Base-by-base conservation (phyloP, 64 coral and sea anemone species). In the Astreopora myriophthalma region DNA sequence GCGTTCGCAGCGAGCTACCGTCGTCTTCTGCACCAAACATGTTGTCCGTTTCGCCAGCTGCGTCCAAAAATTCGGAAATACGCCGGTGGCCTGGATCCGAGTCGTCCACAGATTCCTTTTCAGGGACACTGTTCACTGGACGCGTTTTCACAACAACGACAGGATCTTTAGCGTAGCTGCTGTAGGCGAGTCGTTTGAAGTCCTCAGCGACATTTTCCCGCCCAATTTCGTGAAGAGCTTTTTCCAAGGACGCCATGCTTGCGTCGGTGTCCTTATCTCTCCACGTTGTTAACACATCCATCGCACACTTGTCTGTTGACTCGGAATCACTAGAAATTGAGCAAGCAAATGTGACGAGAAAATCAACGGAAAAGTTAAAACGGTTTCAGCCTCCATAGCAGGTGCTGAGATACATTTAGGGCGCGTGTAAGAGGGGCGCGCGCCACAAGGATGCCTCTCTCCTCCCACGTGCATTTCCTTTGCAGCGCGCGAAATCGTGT, bases 131-230 rank as follows among this genome's bases (percentile, higher is more conserved):
- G 51, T 74, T 74, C 24, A 84, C 60, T 6, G 48, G 69, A 38
- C n/a, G 71, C 23, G 87, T 90, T 72, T 89, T 79, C 49, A 86
- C 86, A 74, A 89, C 58, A 23, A 84, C 89, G 6, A 93, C 74
- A 10, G 79, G 94, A 17, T 81, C 96, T 67, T 93, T 93, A 22
- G 91, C 86, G 51, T 98, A 98, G 87, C 96, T 98, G 2, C 93
- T 92, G 63, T 99, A 96, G 6, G 97, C 97, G 13, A 99, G 81
- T 16, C 48, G 87, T 48, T 99, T 99, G 75, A 99, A 99, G 29
- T 99, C 87, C 8, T 92, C 80, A 2, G 76, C 51, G 30, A 99
- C 85, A 48, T 96, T 94, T 22, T 90, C 94, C 36, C 97, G 87
- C 36, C 86, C 86, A 26, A 94, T 91, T 26, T 95, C 87, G n/a